These are phyloP conservation scores for Catagonus wagneri DNA, from an alignment of 2,113 vertebrate genomes.

Conservation along the genomic window DNA sequence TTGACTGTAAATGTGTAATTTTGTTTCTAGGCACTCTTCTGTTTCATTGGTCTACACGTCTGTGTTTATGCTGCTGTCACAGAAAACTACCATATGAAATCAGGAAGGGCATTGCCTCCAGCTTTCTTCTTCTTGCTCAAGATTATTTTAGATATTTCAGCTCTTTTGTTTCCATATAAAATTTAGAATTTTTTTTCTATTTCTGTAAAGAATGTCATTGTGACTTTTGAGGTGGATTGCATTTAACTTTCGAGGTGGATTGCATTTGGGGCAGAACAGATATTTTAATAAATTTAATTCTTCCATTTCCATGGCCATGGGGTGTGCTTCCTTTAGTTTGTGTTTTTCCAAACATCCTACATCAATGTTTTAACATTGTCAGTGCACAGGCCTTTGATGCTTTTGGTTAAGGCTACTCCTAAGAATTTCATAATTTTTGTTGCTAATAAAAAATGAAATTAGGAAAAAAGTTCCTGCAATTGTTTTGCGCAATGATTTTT, in stretches of 20 bases:
- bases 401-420: neutral
- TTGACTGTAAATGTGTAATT: neutral
- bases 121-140: neutral
- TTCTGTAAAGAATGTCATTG: neutral
- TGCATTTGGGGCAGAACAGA: neutral
- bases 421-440: neutral
- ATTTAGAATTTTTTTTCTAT: neutral
- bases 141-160: neutral
- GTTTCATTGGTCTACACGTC: neutral
- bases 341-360: neutral
- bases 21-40: neutral
- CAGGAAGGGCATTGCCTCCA: too few species aligned
- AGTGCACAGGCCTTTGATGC: neutral
- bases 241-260: neutral
- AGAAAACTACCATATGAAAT: neutral
- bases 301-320: neutral
- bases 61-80: neutral
- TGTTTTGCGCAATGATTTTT: neutral
- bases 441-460: neutral
- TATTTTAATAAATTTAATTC: neutral
- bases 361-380: neutral
- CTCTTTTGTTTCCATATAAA: neutral
- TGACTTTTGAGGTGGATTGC: neutral
- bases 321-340: neutral
- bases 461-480: neutral